Evolutionary conservation across 2,888 invertebrate genomes (phyloP).

Genomic region (Ectobius pallidus): DNA sequence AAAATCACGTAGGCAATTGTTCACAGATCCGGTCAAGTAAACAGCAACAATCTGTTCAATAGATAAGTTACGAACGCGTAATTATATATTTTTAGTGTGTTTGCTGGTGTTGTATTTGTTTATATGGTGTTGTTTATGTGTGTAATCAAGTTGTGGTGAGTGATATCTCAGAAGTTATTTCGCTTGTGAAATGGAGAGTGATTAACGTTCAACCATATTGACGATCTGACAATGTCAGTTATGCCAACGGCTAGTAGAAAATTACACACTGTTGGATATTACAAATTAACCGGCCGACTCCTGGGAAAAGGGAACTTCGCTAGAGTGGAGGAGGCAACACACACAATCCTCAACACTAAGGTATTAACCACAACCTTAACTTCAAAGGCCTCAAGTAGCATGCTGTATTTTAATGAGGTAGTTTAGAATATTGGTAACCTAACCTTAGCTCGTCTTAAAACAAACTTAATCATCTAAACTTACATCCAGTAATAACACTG

Average conservation of each 20-base stretch:
- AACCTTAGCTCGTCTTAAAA: too few species aligned
- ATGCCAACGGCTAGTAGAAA: constrained; percentile 8
- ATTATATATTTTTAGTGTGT: too few species aligned
- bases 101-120: too few species aligned
- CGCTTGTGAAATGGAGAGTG: background rate
- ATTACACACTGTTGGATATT: constrained; percentile 66
- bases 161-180: background rate
- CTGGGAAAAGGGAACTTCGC: constrained; percentile 80
- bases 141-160: background rate
- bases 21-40: background rate
- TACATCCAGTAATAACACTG: background rate
- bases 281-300: constrained; percentile 70
- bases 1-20: constrained; percentile 36
- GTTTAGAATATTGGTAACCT: background rate
- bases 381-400: background rate
- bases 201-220: constrained; percentile 1
- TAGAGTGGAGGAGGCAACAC: constrained; percentile 74
- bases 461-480: background rate
- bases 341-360: constrained; percentile 71
- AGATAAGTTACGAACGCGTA: background rate
- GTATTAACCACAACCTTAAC: constrained; percentile 53
- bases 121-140: too few species aligned
- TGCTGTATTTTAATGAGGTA: background rate
- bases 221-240: constrained; percentile 10
- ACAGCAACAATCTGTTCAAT: background rate